Conservation (phyloP, 1,140 invertebrate genomes). For the Brachystomella parvula region DNA sequence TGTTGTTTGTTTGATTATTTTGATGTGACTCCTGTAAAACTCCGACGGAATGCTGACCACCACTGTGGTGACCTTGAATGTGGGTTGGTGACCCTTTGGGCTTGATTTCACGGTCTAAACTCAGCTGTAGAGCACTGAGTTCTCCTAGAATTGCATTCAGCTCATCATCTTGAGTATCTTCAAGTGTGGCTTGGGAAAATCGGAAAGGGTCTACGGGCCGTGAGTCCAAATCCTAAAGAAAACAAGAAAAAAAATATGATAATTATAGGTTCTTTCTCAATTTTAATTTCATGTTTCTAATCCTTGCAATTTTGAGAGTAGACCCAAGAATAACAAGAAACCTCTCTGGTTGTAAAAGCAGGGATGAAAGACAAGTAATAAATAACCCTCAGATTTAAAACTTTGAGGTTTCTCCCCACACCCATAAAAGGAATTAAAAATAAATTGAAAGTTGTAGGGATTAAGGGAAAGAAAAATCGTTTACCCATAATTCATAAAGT, state of each 20-base stretch:
- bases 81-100: background rate
- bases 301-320: background rate
- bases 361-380: background rate
- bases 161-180: conserved; percentile 86
- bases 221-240: conserved; percentile 30
- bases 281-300: background rate
- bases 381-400: background rate
- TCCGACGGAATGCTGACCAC: background rate
- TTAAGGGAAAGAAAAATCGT: too few species aligned
- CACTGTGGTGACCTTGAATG: background rate
- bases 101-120: conserved; percentile 57
- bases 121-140: conserved; percentile 73
- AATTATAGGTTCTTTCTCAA: too few species aligned
- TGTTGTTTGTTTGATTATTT: background rate
- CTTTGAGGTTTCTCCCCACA: too few species aligned
- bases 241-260: conserved; percentile 12
- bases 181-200: conserved; percentile 32
- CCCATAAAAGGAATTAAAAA: conserved; percentile 5
- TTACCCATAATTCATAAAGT: background rate
- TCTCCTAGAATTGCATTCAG: conserved; percentile 91
- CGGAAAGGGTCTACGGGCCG: conserved; percentile 31
- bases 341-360: background rate
- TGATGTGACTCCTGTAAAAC: background rate
- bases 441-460: background rate
- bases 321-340: background rate